These are phyloP conservation scores for Ataeniobius toweri DNA, from an alignment of 2,797 vertebrate genomes.

Conservation along the genomic window DNA sequence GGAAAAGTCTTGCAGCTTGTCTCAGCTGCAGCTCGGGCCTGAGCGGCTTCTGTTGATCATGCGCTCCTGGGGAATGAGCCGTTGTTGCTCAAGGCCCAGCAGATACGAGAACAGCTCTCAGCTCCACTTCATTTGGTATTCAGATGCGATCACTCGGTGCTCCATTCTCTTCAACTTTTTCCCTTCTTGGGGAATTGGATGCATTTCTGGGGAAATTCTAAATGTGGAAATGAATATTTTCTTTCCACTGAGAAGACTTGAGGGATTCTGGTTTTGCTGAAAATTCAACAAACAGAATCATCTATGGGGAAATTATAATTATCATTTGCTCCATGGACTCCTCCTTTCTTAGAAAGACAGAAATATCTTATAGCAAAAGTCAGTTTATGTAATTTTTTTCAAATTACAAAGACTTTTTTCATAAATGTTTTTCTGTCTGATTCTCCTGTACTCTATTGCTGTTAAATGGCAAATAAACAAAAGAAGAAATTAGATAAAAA, in stretches of 20 bases:
- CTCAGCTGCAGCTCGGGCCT: constrained; percentile 21
- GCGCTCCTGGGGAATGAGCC: constrained; percentile 53
- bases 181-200: constrained; percentile 51
- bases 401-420: background rate
- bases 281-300: constrained; percentile 26
- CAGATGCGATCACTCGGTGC: constrained; percentile 56
- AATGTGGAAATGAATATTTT: constrained; percentile 26
- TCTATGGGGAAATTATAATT: constrained; percentile 19
- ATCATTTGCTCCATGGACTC: constrained; percentile 7
- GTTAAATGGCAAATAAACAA: background rate
- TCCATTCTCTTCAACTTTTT: constrained; percentile 49
- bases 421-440: background rate
- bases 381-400: background rate
- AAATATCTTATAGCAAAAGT: background rate
- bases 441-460: background rate
- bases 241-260: constrained; percentile 32
- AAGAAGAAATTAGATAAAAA: background rate
- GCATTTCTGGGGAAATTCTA: constrained; percentile 42
- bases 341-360: constrained; percentile 15
- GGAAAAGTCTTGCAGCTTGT: constrained; percentile 21
- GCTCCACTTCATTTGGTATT: constrained; percentile 65
- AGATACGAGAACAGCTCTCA: constrained; percentile 55
- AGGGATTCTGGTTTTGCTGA: constrained; percentile 28
- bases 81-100: constrained; percentile 53
- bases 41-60: constrained; percentile 49